Conservation (phyloP, 2,888 invertebrate genomes). For the Hetaerina titia region DNA sequence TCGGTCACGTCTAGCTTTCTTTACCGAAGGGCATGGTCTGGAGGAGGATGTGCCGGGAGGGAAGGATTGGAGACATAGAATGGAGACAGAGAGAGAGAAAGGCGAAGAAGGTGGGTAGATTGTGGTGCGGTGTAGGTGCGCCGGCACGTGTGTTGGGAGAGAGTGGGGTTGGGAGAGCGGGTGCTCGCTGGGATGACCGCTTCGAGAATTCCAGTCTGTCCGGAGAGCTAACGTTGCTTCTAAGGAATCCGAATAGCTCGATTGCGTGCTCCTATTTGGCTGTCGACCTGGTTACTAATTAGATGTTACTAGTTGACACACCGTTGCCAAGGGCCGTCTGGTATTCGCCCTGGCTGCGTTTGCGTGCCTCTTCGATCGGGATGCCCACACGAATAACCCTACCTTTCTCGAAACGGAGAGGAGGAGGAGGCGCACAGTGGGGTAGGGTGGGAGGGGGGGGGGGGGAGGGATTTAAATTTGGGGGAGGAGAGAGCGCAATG, state of each 20-base stretch:
- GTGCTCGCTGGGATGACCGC: background rate
- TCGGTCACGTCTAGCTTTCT: no score
- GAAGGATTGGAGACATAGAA: background rate
- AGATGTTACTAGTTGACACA: background rate
- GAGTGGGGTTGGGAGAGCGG: background rate
- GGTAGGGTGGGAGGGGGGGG: no score
- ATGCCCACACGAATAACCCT: background rate
- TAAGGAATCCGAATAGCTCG: slow-evolving; percentile 16
- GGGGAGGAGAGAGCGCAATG: background rate
- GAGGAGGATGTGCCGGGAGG: background rate
- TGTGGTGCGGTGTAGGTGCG: background rate
- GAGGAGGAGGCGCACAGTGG: background rate
- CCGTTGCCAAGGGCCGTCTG: slow-evolving; percentile 16
- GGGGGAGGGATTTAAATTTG: no score
- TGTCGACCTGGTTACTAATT: slow-evolving; percentile 27
- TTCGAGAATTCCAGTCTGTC: background rate
- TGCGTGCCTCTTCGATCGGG: background rate
- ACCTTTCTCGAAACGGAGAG: background rate
- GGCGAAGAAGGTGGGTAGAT: background rate
- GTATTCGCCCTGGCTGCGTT: background rate
- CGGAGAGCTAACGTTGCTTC: background rate
- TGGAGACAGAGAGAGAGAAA: background rate
- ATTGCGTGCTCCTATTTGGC: background rate
- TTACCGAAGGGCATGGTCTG: no score
- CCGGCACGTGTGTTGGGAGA: background rate